Evolutionary conservation across 2,888 invertebrate species (phyloP).

Genomic region (Ellobium chinense): DNA sequence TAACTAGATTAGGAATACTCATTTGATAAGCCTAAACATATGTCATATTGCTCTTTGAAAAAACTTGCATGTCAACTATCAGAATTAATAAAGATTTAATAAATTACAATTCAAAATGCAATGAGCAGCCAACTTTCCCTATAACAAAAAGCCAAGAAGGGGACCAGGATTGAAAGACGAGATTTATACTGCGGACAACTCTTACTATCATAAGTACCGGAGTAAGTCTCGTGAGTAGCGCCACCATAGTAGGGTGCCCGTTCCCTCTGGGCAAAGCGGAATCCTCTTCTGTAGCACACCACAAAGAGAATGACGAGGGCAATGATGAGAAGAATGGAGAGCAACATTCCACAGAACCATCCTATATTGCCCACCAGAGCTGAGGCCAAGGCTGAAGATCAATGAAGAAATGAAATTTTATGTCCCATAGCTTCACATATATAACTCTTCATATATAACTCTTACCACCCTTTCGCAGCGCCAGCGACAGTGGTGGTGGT

Average conservation of each 20-base stretch:
- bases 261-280: conserved; percentile 39
- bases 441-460: no score
- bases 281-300: conserved; percentile 47
- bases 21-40: no score
- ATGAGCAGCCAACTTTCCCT: conserved; percentile 9
- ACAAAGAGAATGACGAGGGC: conserved; percentile 71
- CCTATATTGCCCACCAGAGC: conserved; percentile 75
- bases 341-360: conserved; percentile 79
- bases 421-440: no score
- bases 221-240: conserved; percentile 40
- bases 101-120: no score
- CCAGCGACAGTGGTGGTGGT: no score
- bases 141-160: conserved; percentile 21
- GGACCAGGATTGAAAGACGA: no score
- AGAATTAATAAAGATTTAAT: no score
- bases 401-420: not conserved
- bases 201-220: conserved; percentile 55
- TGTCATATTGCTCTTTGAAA: no score
- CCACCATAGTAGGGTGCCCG: conserved; percentile 35
- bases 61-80: no score
- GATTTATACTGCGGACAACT: no score
- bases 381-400: conserved; percentile 62
- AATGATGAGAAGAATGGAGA: conserved; percentile 74
- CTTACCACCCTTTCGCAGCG: no score
- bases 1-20: no score